Percentiles rank a stretch among this genome's conserved stretches.
These are phyloP conservation scores for Diplolepis rosae DNA, from an alignment of 2,888 invertebrate species.

Conservation along the genomic window DNA sequence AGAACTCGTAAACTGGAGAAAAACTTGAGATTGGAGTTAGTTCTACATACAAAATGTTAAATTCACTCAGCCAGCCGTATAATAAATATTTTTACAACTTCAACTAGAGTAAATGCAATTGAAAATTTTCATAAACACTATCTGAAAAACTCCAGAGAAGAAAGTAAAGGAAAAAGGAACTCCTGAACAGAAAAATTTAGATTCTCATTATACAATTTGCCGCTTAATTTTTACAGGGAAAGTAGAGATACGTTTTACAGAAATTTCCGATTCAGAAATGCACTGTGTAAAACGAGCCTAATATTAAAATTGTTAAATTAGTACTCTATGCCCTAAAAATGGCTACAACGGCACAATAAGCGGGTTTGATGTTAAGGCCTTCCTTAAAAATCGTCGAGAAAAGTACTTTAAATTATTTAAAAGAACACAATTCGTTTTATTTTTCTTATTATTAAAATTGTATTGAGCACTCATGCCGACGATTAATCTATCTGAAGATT, in stretches of 20 bases:
- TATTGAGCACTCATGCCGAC: conserved; percentile 23
- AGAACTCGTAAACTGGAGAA: not conserved
- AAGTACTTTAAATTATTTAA: conserved; percentile 29
- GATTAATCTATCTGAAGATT: conserved; percentile 30
- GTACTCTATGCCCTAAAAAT: conserved; percentile 45
- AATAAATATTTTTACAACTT: not conserved
- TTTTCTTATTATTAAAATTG: conserved; percentile 25
- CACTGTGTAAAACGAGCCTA: conserved; percentile 46
- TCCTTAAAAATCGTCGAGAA: conserved; percentile 40
- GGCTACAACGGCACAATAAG: conserved; percentile 54
- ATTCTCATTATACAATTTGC: conserved; percentile 13
- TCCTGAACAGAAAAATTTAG: not conserved
- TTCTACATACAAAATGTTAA: not conserved
- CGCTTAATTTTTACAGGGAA: not conserved
- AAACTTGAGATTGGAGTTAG: conserved; percentile 6
- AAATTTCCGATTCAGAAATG: conserved; percentile 44
- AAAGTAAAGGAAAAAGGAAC: not conserved
- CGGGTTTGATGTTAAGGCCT: conserved; percentile 49
- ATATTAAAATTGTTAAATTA: conserved; percentile 38
- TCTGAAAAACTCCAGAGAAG: not conserved
- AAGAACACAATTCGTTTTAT: not conserved
- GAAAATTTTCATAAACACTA: not conserved
- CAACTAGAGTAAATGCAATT: not conserved
- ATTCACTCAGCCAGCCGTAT: conserved; percentile 10
- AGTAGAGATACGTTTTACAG: not conserved